A percentile compares a stretch with the other conserved stretches of the same genome.
These are phyloP conservation scores for Rhinolophus ferrumequinum DNA, from an alignment of 2,113 vertebrate species.

Conservation along the genomic window DNA sequence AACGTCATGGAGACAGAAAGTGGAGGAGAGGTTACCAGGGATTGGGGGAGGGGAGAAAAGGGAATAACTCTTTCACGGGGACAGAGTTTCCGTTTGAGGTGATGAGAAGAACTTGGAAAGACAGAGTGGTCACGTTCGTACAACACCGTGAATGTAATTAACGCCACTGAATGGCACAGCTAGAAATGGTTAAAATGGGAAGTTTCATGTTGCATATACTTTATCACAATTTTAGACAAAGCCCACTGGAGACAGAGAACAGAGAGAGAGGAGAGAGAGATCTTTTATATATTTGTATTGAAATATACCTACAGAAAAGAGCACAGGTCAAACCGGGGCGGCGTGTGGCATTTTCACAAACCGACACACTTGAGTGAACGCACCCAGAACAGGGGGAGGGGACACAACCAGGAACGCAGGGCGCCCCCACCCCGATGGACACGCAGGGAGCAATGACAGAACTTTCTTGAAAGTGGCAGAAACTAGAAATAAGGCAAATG, in stretches of 20 bases:
- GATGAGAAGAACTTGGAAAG: not conserved
- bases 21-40: not conserved
- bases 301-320: rapidly evolving
- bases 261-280: too few species aligned
- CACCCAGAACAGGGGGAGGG: not conserved
- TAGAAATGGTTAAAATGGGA: too few species aligned
- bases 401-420: not conserved
- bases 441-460: not conserved
- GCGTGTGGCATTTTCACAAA: not conserved
- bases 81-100: not conserved
- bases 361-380: not conserved
- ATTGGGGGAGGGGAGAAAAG: too few species aligned
- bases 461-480: rapidly evolving
- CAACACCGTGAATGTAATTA: not conserved
- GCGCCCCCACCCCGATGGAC: too few species aligned
- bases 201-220: not conserved
- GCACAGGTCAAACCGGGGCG: not conserved
- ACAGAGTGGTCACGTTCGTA: rapidly evolving
- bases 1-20: not conserved
- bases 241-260: not conserved
- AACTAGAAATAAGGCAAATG: not conserved
- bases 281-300: not conserved
- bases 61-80: rapidly evolving
- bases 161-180: not conserved
- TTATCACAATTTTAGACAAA: not conserved